A percentile compares a stretch with the other conserved stretches of the same genome.
These are phyloP conservation scores for Lithophane ornitopus DNA, from an alignment of 2,888 invertebrate species.

Conservation along the genomic window DNA sequence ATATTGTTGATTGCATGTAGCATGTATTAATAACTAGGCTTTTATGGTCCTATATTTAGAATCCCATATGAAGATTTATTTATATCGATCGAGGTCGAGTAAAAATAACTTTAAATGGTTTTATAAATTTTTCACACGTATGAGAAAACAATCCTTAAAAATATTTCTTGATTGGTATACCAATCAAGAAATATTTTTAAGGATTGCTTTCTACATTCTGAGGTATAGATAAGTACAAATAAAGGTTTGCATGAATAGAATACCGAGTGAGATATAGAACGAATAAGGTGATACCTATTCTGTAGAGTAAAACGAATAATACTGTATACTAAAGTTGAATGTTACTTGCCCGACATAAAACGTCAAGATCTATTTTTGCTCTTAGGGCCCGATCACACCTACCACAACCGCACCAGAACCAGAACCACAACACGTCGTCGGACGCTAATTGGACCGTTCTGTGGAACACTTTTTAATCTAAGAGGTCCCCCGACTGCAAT, in stretches of 20 bases:
- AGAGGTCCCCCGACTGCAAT: too few relatives aligned
- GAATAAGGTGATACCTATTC: neutral
- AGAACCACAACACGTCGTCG: neutral
- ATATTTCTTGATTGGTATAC: too few relatives aligned
- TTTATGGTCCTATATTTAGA: neutral
- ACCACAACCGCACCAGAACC: neutral
- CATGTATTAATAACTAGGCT: conserved; percentile 10
- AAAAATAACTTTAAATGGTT: neutral
- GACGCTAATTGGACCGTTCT: too few relatives aligned
- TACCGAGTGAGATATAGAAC: neutral
- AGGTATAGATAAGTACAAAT: neutral
- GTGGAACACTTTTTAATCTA: too few relatives aligned
- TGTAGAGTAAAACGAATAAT: neutral
- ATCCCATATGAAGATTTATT: neutral
- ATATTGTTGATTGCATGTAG: conserved; percentile 1
- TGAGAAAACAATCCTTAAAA: too few relatives aligned
- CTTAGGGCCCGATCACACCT: neutral
- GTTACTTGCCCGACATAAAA: neutral
- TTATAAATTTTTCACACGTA: too few relatives aligned
- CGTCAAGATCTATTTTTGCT: neutral
- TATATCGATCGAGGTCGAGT: neutral
- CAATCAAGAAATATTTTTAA: too few relatives aligned
- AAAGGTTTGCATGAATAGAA: neutral
- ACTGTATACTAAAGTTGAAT: neutral
- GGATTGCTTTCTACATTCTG: neutral